A percentile compares a stretch with the other conserved stretches of the same genome.
Conservation (phyloP, 2,113 vertebrate species). For the Murina feae region DNA sequence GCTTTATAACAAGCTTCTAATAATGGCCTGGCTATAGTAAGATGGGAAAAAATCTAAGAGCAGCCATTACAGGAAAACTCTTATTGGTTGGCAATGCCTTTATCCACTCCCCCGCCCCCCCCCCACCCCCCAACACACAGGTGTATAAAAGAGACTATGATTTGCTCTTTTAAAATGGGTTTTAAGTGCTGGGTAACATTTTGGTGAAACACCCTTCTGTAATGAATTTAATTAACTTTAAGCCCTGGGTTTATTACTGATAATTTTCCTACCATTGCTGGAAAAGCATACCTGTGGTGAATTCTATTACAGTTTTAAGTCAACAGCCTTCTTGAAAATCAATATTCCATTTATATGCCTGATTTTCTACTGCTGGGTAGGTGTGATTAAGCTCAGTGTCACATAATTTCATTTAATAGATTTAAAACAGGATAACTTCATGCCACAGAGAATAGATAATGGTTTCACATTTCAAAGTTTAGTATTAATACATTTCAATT, state of each 20-base stretch:
- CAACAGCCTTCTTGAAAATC: conserved; percentile 62
- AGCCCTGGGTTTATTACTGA: conserved; percentile 63
- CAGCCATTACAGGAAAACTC: background rate
- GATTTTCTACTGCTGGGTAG: conserved; percentile 59
- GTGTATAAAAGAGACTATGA: background rate
- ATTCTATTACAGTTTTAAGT: conserved; percentile 55
- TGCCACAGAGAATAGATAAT: conserved; percentile 38
- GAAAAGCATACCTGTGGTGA: conserved; percentile 71
- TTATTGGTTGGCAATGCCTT: conserved; percentile 1
- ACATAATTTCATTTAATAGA: conserved; percentile 72
- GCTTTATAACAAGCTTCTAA: background rate
- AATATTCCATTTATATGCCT: conserved; percentile 71
- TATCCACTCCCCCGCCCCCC: background rate
- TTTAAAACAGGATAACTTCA: conserved; percentile 63
- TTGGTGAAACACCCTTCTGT: conserved; percentile 36
- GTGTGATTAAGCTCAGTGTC: conserved; percentile 67
- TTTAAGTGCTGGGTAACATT: conserved; percentile 45
- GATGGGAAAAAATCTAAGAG: background rate
- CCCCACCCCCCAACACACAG: background rate
- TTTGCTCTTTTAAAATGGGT: conserved; percentile 50
- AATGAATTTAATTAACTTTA: conserved; percentile 68
- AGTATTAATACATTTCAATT: conserved; percentile 64
- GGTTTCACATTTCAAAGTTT: conserved; percentile 67
- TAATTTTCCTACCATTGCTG: conserved; percentile 60
- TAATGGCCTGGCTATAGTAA: background rate